These are phyloP conservation scores for Psittacula derbiana DNA, from an alignment of 2,797 vertebrate species.

Conservation along the genomic window DNA sequence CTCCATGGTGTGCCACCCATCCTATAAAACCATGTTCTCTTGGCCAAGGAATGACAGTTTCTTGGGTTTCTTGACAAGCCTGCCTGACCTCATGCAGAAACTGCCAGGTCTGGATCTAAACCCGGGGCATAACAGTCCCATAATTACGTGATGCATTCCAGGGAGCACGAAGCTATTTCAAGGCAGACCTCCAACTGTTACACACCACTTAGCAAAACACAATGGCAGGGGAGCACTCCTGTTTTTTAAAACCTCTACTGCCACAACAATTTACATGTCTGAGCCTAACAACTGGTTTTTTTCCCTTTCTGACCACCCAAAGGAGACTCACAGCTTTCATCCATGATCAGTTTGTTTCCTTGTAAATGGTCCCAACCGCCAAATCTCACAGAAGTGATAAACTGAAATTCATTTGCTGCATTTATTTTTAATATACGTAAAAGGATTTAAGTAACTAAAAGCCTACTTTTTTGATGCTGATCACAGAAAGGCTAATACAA, in stretches of 20 bases:
- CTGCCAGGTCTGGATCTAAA: not conserved
- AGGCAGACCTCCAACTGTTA: not conserved
- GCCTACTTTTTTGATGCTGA: not conserved
- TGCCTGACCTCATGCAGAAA: not conserved
- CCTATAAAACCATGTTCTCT: not conserved
- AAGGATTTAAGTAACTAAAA: not conserved
- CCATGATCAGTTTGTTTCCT: not conserved
- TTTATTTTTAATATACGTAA: not conserved
- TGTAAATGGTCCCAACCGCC: not conserved
- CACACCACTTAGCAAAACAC: not conserved
- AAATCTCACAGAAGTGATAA: not conserved
- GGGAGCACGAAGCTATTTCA: not conserved
- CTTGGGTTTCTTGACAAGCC: not conserved
- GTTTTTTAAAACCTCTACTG: not conserved
- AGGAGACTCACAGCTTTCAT: not conserved
- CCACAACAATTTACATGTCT: not conserved
- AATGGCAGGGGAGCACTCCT: not conserved
- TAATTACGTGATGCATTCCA: not conserved
- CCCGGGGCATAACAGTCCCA: rapidly evolving
- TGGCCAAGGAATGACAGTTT: not conserved
- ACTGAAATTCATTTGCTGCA: not conserved
- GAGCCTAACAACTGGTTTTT: not conserved
- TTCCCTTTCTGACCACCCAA: not conserved
- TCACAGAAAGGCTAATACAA: not conserved
- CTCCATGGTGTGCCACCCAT: not conserved